phyloP scores from a whole-genome alignment of 2,888 invertebrate species.

The Caradrina kadenii region DNA sequence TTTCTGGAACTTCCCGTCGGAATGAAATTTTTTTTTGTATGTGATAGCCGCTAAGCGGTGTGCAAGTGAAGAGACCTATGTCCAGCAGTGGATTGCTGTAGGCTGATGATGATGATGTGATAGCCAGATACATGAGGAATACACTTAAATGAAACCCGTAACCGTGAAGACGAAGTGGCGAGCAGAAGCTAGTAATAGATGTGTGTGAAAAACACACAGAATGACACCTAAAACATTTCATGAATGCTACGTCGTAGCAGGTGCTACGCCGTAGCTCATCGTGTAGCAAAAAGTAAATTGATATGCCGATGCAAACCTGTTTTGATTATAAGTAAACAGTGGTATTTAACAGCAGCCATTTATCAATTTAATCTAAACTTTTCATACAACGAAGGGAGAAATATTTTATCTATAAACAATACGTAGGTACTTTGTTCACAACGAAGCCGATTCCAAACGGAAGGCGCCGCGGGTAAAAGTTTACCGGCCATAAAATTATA shows the following conservation, averaged over 20 bases:
- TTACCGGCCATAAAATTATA: constrained; percentile 51
- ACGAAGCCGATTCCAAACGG: constrained; percentile 15
- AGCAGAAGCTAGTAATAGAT: too few relatives aligned
- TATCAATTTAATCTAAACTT: not conserved
- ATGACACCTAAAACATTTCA: not conserved
- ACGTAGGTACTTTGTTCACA: constrained; percentile 20
- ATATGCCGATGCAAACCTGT: not conserved
- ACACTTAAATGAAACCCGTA: too few relatives aligned
- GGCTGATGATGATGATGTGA: too few relatives aligned
- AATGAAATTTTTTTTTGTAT: too few relatives aligned
- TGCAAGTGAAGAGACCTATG: too few relatives aligned
- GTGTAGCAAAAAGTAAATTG: not conserved
- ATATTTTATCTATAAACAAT: constrained; percentile 10
- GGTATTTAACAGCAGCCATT: not conserved
- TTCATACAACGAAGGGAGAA: not conserved
- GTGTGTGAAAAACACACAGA: too few relatives aligned
- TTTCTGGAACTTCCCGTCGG: too few relatives aligned
- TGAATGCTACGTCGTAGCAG: not conserved
- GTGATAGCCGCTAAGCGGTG: too few relatives aligned
- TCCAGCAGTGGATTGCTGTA: too few relatives aligned
- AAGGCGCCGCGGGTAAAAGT: constrained; percentile 39
- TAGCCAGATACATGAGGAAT: too few relatives aligned
- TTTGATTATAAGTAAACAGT: not conserved
- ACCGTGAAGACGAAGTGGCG: too few relatives aligned
- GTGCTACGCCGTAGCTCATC: not conserved